Percentiles rank a stretch among this genome's conserved stretches.
These are phyloP conservation scores for Magallana gigas DNA, from an alignment of 1,140 invertebrate genomes.

Conservation along the genomic window DNA sequence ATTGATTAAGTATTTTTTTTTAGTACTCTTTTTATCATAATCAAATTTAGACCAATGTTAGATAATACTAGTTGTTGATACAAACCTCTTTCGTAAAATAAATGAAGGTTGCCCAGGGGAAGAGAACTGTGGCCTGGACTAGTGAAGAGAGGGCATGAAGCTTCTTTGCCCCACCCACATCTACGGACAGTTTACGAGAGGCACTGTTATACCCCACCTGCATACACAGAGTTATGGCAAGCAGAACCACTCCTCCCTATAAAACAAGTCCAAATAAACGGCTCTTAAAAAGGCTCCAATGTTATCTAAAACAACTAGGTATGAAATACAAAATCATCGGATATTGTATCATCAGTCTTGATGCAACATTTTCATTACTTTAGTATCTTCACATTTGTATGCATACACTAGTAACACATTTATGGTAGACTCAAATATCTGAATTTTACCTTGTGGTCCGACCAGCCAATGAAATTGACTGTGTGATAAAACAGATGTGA, in stretches of 20 bases:
- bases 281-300: too few species aligned
- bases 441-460: slow-evolving; percentile 79
- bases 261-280: neutral
- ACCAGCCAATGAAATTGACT: slow-evolving; percentile 79
- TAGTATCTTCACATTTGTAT: too few species aligned
- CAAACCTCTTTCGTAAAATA: slow-evolving; percentile 75
- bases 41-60: neutral
- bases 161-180: slow-evolving; percentile 81
- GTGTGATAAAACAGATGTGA: slow-evolving; percentile 80
- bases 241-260: slow-evolving; percentile 80
- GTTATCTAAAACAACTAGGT: too few species aligned
- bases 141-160: slow-evolving; percentile 80
- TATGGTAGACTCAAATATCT: too few species aligned
- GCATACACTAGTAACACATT: too few species aligned
- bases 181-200: slow-evolving; percentile 80
- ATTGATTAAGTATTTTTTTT: neutral
- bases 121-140: slow-evolving; percentile 76
- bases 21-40: neutral
- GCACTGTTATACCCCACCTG: slow-evolving; percentile 78
- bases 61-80: neutral
- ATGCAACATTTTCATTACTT: too few species aligned
- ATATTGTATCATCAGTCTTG: too few species aligned
- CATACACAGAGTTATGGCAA: slow-evolving; percentile 79
- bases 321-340: too few species aligned
- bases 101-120: slow-evolving; percentile 79